phyloP scores from a whole-genome alignment of 2,113 vertebrate species.

The Opisthocomus hoazin region DNA sequence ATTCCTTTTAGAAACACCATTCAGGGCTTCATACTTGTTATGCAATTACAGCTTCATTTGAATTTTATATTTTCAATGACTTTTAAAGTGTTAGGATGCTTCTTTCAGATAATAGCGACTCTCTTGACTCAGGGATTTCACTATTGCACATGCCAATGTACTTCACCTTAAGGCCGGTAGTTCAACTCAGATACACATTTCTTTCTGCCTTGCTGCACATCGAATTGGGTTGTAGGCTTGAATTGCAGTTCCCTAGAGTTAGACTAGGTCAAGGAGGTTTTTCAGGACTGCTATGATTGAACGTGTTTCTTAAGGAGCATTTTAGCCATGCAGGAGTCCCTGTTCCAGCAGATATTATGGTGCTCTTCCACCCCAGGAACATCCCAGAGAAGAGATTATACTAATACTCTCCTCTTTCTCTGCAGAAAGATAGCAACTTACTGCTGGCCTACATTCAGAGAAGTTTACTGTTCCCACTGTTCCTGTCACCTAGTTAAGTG shows the following conservation, averaged over 20 bases:
- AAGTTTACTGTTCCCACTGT: neutral
- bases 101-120: neutral
- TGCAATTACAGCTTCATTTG: neutral
- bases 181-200: neutral
- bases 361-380: neutral
- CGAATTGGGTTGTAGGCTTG: neutral
- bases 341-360: neutral
- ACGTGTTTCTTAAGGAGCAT: neutral
- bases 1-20: neutral
- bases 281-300: neutral
- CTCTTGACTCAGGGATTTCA: neutral
- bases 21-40: neutral
- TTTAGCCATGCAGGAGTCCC: neutral
- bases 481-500: neutral
- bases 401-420: neutral
- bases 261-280: neutral
- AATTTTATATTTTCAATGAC: neutral
- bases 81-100: neutral
- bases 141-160: neutral
- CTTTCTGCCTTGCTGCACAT: neutral
- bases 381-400: neutral
- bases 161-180: neutral
- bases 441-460: neutral
- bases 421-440: neutral
- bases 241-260: neutral